A percentile compares a stretch with the other conserved stretches of the same genome.
Conservation (phyloP, 2,888 invertebrate genomes). For the Habrosyne pyritoides region DNA sequence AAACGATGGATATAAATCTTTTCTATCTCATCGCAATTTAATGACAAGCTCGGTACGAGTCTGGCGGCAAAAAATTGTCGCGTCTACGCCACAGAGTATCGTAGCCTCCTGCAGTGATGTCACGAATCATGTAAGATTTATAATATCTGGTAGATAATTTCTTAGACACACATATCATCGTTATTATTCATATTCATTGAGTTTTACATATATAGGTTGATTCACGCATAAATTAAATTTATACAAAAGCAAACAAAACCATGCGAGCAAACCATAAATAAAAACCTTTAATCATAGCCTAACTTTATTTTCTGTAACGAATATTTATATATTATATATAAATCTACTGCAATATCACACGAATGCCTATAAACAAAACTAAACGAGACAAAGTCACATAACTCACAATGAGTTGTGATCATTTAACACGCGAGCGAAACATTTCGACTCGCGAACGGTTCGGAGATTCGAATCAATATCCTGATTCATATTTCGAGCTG, state of each 20-base stretch:
- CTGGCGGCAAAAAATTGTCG: conserved; percentile 58
- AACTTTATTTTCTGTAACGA: conserved; percentile 37
- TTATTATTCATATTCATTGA: background rate
- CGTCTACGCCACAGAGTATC: conserved; percentile 27
- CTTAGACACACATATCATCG: background rate
- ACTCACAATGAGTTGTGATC: conserved; percentile 72
- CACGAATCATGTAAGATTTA: conserved; percentile 42
- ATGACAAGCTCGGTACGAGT: conserved; percentile 45
- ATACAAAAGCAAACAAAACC: conserved; percentile 16
- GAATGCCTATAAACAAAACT: conserved; percentile 70
- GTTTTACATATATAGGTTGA: background rate
- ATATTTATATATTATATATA: conserved; percentile 50
- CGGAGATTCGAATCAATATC: conserved; percentile 52
- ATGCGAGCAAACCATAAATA: conserved; percentile 27
- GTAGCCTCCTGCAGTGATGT: conserved; percentile 40
- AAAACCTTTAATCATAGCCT: conserved; percentile 34
- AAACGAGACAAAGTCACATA: conserved; percentile 73
- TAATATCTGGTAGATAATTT: conserved; percentile 27
- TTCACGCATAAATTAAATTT: conserved; percentile 14
- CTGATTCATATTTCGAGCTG: conserved; percentile 45
- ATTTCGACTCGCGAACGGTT: conserved; percentile 42
- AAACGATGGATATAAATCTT: conserved; percentile 20
- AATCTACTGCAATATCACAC: conserved; percentile 54
- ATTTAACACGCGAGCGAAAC: conserved; percentile 67
- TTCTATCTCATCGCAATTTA: conserved; percentile 49